Conservation (phyloP, 2,113 vertebrate species). For the Trochalopteron elliotii region DNA sequence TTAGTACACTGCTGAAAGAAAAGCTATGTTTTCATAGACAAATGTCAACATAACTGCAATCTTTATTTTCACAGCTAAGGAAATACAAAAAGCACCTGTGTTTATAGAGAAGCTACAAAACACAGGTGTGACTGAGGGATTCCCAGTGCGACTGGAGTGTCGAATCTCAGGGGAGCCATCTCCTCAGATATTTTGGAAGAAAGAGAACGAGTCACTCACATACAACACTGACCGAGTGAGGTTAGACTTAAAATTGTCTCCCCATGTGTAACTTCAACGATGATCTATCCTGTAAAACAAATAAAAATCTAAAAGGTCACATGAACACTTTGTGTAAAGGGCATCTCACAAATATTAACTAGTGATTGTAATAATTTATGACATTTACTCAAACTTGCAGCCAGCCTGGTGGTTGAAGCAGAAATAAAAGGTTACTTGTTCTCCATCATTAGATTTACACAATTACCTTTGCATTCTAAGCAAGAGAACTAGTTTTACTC, state of each 20-base stretch:
- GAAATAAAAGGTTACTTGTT: background rate
- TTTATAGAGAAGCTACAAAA: constrained; percentile 98
- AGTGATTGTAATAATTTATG: background rate
- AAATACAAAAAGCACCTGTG: constrained; percentile 90
- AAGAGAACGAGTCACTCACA: constrained; percentile 96
- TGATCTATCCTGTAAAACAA: background rate
- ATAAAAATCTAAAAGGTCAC: background rate
- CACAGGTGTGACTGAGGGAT: constrained; percentile 92
- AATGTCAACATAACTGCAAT: background rate
- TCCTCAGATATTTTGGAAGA: constrained; percentile 99
- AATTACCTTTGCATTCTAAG: background rate
- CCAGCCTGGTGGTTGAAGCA: background rate
- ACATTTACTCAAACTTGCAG: background rate
- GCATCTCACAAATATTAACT: background rate
- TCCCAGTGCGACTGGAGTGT: constrained; percentile 93
- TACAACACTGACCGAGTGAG: constrained; percentile 97
- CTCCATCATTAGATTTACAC: background rate
- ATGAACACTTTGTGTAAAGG: background rate
- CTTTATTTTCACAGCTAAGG: constrained; percentile 82
- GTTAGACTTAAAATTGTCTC: constrained; percentile 60
- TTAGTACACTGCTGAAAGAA: background rate
- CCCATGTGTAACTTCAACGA: background rate
- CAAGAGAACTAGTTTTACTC: background rate
- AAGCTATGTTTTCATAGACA: background rate
- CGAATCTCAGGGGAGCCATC: constrained; percentile 85